Conservation (phyloP, 2,888 invertebrate genomes). For the Ptilodon capucinus region DNA sequence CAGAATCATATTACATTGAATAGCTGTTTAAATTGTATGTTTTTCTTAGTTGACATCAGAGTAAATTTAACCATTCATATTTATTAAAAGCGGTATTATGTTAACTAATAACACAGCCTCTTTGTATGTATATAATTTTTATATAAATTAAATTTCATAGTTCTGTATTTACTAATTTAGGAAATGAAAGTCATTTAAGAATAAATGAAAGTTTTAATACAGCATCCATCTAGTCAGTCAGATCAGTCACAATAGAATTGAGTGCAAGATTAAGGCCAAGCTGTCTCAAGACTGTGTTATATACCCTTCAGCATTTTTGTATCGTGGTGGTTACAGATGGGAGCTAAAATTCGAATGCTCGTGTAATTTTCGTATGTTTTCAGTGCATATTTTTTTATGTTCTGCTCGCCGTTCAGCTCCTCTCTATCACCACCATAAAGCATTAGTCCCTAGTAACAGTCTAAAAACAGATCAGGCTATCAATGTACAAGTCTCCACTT, state of each 20-base stretch:
- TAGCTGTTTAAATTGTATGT: neutral
- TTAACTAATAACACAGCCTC: neutral
- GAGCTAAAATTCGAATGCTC: too few relatives aligned
- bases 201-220: slow-evolving; percentile 45
- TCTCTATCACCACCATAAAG: too few relatives aligned
- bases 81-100: neutral
- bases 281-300: slow-evolving; percentile 1
- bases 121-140: neutral
- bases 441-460: neutral
- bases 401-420: too few relatives aligned
- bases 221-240: slow-evolving; percentile 67
- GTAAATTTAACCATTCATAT: neutral
- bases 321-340: too few relatives aligned
- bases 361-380: too few relatives aligned
- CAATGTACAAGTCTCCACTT: slow-evolving; percentile 18
- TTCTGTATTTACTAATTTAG: slow-evolving; percentile 20
- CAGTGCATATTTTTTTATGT: too few relatives aligned
- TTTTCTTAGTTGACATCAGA: neutral
- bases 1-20: neutral
- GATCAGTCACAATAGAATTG: slow-evolving; percentile 32
- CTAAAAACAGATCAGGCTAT: slow-evolving; percentile 15
- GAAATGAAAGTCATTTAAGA: slow-evolving; percentile 33
- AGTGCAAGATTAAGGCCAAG: slow-evolving; percentile 14
- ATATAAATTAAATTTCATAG: slow-evolving; percentile 1
- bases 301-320: neutral